Evolutionary conservation across 2,797 vertebrate species (phyloP), one percentile per base, ranked within the genome.

Genomic region (Valencia hispanica): DNA sequence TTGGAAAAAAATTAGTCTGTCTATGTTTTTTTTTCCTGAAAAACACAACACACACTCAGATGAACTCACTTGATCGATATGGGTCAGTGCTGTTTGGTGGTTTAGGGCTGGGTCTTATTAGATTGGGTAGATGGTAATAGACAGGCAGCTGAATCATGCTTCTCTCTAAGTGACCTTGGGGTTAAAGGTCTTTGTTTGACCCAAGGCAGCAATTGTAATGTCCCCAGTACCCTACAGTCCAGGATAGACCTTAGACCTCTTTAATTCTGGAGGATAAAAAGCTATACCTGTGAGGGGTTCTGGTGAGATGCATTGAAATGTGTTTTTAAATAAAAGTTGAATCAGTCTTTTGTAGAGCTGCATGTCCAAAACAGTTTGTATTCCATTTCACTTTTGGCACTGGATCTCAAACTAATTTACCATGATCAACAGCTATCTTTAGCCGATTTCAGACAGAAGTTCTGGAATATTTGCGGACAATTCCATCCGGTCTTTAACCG

Each of bases 131-230:
- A 91, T 72, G 43, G 84, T 93, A 92, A 93, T 90, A 89, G 93
- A 94, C 91, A 93, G 83, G 77, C 90, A 89, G 92, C 92, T 90
- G 87, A 86, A 88, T 94, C 89, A 91, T 89, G 89, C 81, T 84
- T 90, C 84, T 75, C 47, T 83, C 59, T 70, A 25, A 12, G 61
- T 88, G 90, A 89, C 87, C 91, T 70, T 14, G 17, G 5, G 92
- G 91, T 73, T 81, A 89, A 77, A 90, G 93, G 83, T 87, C 79
- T 50, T 74, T 89, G 90, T 90, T 86, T 80, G 80, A 79, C 90
- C 83, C 20, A 20, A 65, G 82, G 87, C 73, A 5, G 81, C 20
- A 57, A 71, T 73, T 89, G 81, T 87, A 84, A 87, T 77, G 34
- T 63, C 50, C 77, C 74, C 48, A 25, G 63, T 32, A 4, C 55